Evolutionary conservation across 2,888 invertebrate species (phyloP).

Genomic region (Andrena fulva): DNA sequence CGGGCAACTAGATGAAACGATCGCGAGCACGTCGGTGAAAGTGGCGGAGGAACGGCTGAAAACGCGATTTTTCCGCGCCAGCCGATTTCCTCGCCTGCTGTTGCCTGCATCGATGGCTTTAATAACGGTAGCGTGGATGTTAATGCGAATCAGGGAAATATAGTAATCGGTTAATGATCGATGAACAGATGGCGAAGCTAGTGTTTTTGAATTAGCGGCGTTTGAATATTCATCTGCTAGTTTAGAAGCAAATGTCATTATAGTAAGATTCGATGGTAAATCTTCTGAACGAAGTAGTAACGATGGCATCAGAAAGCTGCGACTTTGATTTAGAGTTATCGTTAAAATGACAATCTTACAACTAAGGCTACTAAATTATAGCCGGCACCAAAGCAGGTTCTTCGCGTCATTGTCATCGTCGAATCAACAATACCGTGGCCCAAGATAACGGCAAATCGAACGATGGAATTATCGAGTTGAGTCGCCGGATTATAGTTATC

Average conservation of each 20-base stretch:
- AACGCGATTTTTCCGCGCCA: constrained; percentile 13
- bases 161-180: too few species aligned
- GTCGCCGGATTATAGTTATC: neutral
- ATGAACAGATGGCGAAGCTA: too few species aligned
- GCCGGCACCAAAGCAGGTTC: neutral
- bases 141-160: too few species aligned
- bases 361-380: neutral
- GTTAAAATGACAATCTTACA: neutral
- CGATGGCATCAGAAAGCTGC: neutral
- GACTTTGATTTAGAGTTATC: constrained; percentile 6
- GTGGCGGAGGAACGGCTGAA: constrained; percentile 21
- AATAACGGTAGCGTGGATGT: neutral
- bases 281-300: neutral
- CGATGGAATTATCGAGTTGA: neutral
- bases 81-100: neutral
- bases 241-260: neutral
- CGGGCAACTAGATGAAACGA: constrained; percentile 4
- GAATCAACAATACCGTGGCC: neutral
- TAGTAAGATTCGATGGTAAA: neutral
- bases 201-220: too few species aligned
- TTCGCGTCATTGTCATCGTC: neutral
- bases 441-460: neutral
- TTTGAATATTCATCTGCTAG: too few species aligned
- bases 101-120: neutral
- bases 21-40: constrained; percentile 25